Conservation (phyloP, 2,888 invertebrate genomes). For the Micropterix aruncella region DNA sequence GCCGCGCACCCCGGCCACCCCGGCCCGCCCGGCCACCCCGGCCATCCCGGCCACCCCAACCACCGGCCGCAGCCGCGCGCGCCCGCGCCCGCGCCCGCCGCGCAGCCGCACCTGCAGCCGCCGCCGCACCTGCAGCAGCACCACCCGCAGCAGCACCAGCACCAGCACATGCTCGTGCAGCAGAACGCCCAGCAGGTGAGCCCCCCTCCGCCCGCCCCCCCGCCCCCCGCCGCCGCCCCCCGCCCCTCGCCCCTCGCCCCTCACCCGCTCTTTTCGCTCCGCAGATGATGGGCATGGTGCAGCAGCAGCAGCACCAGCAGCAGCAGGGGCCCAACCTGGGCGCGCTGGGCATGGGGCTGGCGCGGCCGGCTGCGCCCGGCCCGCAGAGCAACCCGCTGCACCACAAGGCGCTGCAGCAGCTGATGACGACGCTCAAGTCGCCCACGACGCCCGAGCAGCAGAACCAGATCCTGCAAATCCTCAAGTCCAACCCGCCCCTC, state of each 20-base stretch:
- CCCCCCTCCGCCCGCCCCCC: no score
- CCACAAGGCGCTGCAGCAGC: conserved; percentile 61
- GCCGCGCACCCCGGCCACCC: conserved; percentile 18
- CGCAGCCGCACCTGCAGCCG: conserved; percentile 20
- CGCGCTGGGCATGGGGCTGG: conserved; percentile 14
- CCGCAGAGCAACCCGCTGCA: conserved; percentile 27
- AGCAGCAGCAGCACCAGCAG: conserved; percentile 25
- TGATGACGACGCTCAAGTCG: conserved; percentile 80
- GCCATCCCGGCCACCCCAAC: conserved; percentile 14
- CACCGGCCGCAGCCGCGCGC: conserved; percentile 23
- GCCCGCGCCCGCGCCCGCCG: conserved; percentile 17
- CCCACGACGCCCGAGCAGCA: conserved; percentile 88
- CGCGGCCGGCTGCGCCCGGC: conserved; percentile 1
- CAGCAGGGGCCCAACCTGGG: conserved; percentile 19
- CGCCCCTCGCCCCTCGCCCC: no score
- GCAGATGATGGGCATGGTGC: conserved; percentile 13
- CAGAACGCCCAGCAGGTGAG: conserved; percentile 31
- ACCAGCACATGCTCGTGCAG: conserved; percentile 32
- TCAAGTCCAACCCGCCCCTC: conserved; percentile 86
- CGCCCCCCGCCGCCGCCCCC: no score
- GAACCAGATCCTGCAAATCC: conserved; percentile 73
- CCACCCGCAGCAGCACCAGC: conserved; percentile 20
- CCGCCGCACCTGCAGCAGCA: conserved; percentile 23
- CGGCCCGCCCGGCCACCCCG: conserved; percentile 19
- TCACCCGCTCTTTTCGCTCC: no score